Evolutionary conservation across 2,888 invertebrate genomes (phyloP), one percentile per base, ranked within the genome.

Genomic region (Chrysolina haemoptera): DNA sequence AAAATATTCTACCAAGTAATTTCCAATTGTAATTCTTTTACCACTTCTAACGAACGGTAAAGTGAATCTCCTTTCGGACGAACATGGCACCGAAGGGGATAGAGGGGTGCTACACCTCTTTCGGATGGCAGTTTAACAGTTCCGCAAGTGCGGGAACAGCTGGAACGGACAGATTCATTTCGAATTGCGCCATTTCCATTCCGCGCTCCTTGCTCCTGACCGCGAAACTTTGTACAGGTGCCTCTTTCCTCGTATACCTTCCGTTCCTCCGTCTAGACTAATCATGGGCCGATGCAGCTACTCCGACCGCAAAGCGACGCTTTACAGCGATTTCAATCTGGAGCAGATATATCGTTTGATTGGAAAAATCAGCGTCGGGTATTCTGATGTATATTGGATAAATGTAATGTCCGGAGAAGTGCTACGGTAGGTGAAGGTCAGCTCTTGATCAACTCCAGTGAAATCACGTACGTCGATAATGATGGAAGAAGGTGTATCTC

Each of bases 161-260:
- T 88, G 88, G 86, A 87, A 86, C 87, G 87, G 88, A 87, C 87
- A 88, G 87, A 86, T 88, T 85, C 87, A 86, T 86, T 87, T 86
- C 84, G 84, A 83, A 85, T 85, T 85, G 85, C 85, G 84, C 84
- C 84, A 83, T 85, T 86, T 85, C 78, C 79, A 76, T 78, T 76
- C 69, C 85, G 81, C 84, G 84, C 85, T 86, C 85, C 86, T 85
- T 87, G 86, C 85, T 86, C 78, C 85, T 86, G 87, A 87, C 87
- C 86, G 83, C 86, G 83, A 83, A 86, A 87, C 86, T 86, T 87
- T 86, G 82, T 84, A 85, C 86, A 78, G 84, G 80, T 77, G 81
- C 78, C 77, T 77, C 53, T 65, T 66, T 78, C 78, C 79, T 68
- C 62, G 70, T 46, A 12, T 20, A 50, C 20, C 35, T 50, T 50